Base-by-base conservation (phyloP, 2,888 invertebrate genomes). In the Megamerina dolium region DNA sequence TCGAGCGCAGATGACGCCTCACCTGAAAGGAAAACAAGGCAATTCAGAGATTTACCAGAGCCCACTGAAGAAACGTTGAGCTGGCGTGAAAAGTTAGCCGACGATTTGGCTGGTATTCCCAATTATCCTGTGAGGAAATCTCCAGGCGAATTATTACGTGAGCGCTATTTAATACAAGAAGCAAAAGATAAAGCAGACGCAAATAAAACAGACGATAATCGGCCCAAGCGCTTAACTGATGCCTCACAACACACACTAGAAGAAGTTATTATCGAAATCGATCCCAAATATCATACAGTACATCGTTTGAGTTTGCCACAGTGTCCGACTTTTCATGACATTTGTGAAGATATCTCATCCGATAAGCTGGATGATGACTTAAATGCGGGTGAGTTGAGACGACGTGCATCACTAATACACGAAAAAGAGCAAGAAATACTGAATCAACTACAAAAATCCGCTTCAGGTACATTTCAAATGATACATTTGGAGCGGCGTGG, bases 141-240 rank as follows among this genome's bases (percentile, higher is more conserved):
- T 0, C 76, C 84, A 2, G 87, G 87, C 1, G 85, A 86, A 52
- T 73, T 83, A 53, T 72, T 89, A 41, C 77, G 85, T 16, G 87
- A 89, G 66, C 86, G 87, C 34, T 64, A 63, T 54, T 55, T 58
- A 19, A 61, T 64, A 43, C 60, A 56, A 78, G 83, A 58, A 74
- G 77, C 58, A 68, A 76, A 56, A 64, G n/a, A 64, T 20, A 66
- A 68, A 21, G 63, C 67, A 20, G 54, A 43, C 4, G 36, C 45
- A 8, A 45, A 38, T 2, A 40, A 52, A 21, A 36, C 43, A 19
- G 36, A 43, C 4, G 41, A 31, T 8, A 50, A 48, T 51, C 55
- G 45, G 43, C 53, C 42, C 34, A 49, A 45, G 43, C 39, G 30
- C 51, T 44, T 32, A 32, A 23, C 38, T 30, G 52, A 43, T 48